phyloP scores from a whole-genome alignment of 2,797 vertebrate species.

The Eospalax fontanierii region DNA sequence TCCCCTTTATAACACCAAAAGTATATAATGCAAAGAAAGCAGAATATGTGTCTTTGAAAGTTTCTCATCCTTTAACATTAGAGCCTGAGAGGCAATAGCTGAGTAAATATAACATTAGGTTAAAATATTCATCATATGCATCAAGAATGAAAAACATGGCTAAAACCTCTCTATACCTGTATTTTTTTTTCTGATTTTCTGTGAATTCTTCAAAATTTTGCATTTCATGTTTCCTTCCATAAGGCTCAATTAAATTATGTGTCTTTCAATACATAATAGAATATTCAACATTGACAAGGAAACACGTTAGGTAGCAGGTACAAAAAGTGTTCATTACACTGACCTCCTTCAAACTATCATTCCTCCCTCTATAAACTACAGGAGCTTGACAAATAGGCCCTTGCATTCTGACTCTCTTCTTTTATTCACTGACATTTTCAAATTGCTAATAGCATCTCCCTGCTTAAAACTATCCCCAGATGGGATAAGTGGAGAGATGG shows the following conservation, averaged over 20 bases:
- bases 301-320: no score
- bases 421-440: not conserved
- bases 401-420: not conserved
- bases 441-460: not conserved
- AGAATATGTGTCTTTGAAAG: not conserved
- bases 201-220: not conserved
- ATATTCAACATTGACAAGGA: not conserved
- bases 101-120: not conserved
- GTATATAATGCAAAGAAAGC: not conserved
- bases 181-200: not conserved
- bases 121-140: conserved; percentile 4
- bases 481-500: no score
- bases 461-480: not conserved
- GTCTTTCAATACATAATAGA: not conserved
- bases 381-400: not conserved
- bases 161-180: not conserved
- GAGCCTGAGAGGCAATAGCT: not conserved
- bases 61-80: not conserved
- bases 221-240: not conserved
- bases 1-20: not conserved
- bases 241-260: not conserved
- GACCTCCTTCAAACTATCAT: not conserved
- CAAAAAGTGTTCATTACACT: not conserved
- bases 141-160: not conserved
- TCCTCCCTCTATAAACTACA: not conserved